phyloP scores from a whole-genome alignment of 2,797 vertebrate species.

The Rhincodon typus region DNA sequence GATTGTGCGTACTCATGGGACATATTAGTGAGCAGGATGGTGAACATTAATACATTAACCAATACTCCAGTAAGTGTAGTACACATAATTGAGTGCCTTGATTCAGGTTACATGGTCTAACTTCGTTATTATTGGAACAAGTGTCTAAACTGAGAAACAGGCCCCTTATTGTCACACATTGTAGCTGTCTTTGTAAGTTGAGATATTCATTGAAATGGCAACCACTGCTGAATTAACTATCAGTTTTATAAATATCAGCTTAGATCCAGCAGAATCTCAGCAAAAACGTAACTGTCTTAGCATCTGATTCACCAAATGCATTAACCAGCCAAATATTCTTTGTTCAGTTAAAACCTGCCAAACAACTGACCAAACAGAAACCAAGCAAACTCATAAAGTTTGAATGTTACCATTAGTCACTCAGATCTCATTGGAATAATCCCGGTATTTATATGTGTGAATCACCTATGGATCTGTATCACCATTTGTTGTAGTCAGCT shows the following conservation, averaged over 20 bases:
- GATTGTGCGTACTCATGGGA: not conserved
- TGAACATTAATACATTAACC: not conserved
- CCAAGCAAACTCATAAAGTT: not conserved
- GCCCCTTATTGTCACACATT: not conserved
- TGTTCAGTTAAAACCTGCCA: not conserved
- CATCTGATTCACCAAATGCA: not conserved
- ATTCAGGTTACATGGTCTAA: not conserved
- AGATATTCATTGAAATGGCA: constrained; percentile 6
- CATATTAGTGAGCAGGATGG: not conserved
- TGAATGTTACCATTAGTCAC: not conserved
- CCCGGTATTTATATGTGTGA: not conserved
- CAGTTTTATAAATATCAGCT: not conserved
- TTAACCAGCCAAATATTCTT: not conserved
- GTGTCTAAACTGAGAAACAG: not conserved
- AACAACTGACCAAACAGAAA: not conserved
- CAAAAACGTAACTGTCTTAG: not conserved
- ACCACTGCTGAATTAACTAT: not conserved
- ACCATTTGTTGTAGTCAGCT: constrained; percentile 1
- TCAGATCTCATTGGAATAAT: not conserved
- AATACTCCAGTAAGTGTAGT: not conserved
- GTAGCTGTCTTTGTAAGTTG: not conserved
- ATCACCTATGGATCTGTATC: not conserved
- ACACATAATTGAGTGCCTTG: not conserved
- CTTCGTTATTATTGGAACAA: not conserved
- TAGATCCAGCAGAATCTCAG: not conserved